Conservation (phyloP, 2,113 vertebrate genomes). For the Misgurnus mizolepis region DNA sequence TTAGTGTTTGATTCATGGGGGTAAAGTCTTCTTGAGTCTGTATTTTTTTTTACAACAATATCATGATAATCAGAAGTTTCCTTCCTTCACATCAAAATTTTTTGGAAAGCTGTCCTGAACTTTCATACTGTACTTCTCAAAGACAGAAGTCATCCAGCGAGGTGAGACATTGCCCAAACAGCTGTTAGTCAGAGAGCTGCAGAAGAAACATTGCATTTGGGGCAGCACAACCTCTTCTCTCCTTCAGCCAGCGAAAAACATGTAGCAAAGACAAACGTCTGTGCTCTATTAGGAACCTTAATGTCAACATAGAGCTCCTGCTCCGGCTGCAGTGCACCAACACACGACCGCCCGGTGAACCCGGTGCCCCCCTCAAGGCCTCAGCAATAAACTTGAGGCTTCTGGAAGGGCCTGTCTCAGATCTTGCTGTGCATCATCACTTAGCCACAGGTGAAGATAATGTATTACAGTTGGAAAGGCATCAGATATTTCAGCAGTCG, state of each 20-base stretch:
- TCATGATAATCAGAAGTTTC: too few relatives aligned
- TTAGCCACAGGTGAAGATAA: slow-evolving; percentile 65
- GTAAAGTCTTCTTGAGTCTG: too few relatives aligned
- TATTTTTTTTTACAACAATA: too few relatives aligned
- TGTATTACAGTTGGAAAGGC: slow-evolving; percentile 63
- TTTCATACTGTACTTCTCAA: slow-evolving; percentile 39
- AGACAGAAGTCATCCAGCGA: slow-evolving; percentile 64
- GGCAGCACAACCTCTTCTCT: slow-evolving; percentile 64
- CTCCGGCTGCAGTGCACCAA: slow-evolving; percentile 70
- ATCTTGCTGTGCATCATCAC: slow-evolving; percentile 68
- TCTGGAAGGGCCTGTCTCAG: slow-evolving; percentile 64
- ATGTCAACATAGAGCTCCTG: slow-evolving; percentile 67
- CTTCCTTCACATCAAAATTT: too few relatives aligned
- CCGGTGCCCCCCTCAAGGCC: slow-evolving; percentile 56
- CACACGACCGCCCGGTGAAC: slow-evolving; percentile 59
- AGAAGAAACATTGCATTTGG: slow-evolving; percentile 68
- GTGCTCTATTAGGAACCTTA: slow-evolving; percentile 71
- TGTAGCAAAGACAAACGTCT: slow-evolving; percentile 64
- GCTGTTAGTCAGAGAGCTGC: slow-evolving; percentile 66
- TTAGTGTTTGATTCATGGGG: too few relatives aligned
- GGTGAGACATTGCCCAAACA: slow-evolving; percentile 67
- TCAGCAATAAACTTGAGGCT: slow-evolving; percentile 64
- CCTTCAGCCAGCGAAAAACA: slow-evolving; percentile 69
- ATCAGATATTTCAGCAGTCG: slow-evolving; percentile 63
- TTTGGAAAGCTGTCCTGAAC: too few relatives aligned